Base-by-base conservation (phyloP, 2,797 vertebrate species). In the Ptychadena robeensis region DNA sequence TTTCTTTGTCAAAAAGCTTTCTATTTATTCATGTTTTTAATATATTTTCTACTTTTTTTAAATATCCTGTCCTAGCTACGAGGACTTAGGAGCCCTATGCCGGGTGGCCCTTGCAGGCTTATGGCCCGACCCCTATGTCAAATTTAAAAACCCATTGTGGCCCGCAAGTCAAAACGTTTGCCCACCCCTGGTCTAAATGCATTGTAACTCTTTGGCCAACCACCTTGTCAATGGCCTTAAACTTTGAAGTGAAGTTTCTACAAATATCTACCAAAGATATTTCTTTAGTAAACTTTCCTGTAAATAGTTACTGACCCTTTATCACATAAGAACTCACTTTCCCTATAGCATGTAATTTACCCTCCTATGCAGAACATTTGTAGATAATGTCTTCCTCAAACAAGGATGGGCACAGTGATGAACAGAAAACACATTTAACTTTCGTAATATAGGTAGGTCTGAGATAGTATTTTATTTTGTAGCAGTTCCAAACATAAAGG, bases 401-500 rank as follows among this genome's bases (percentile, higher is more conserved):
- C 12, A 40, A 14, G 38, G 5, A 40, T 40, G 12, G 1, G 11
- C 12, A 40, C 10, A 40, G 38, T 12, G 1, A 14, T 14, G 12
- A 22, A 1, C 4, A 53, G 44, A 44, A 0, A 53, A 22, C 44
- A 66, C 31, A 8, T 15, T 5, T 22, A 18, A 15, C 15, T 67
- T 9, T n/a, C 10, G 9, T 32, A 35, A 67, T 27, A 35, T 57
- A 68, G 2, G n/a, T 35, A 38, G 15, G 31, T 27, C 40, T 11
- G 12, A 57, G 25, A 1, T 28, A 34, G 75, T 68, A 53, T 48
- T 53, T 48, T 4, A 78, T 28, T 2, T 11, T 34, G 2, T 69
- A 32, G 27, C n/a, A 31, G 11, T 72, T 65, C 31, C 63, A 76
- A 71, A 71, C 18, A 71, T 63, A 57, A 76, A 68, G 32, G 57